phyloP scores from a whole-genome alignment of 2,113 vertebrate genomes.

The Danionella cerebrum region DNA sequence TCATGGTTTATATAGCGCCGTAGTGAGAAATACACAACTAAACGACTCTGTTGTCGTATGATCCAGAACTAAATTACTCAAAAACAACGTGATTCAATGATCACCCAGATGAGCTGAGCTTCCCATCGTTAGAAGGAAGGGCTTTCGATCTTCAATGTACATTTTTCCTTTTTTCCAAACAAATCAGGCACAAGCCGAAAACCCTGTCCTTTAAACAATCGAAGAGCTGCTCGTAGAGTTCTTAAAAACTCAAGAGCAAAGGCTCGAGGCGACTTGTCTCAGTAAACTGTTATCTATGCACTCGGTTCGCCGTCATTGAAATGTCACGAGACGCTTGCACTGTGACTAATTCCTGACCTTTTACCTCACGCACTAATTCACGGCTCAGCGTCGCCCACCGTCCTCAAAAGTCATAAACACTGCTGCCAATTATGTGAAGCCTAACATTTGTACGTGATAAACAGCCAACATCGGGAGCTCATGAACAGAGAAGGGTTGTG shows the following conservation, averaged over 20 bases:
- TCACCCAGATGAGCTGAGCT: too few species aligned
- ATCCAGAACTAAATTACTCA: too few species aligned
- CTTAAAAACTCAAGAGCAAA: not conserved
- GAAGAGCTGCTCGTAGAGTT: not conserved
- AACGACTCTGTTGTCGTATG: too few species aligned
- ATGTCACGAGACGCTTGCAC: slow-evolving; percentile 15
- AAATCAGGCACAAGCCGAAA: too few species aligned
- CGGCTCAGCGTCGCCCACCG: not conserved
- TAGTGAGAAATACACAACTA: too few species aligned
- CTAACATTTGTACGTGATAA: slow-evolving; percentile 25
- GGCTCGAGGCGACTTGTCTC: not conserved
- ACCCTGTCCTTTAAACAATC: too few species aligned
- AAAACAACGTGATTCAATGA: too few species aligned
- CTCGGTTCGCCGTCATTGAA: not conserved
- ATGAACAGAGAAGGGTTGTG: not conserved
- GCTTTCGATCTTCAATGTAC: too few species aligned
- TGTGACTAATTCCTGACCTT: slow-evolving; percentile 31
- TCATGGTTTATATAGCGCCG: too few species aligned
- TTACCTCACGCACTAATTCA: slow-evolving; percentile 15
- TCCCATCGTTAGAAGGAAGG: too few species aligned
- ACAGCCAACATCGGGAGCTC: not conserved
- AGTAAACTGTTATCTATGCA: slow-evolving; percentile 15
- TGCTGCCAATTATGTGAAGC: slow-evolving; percentile 8
- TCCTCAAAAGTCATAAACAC: slow-evolving; percentile 6
- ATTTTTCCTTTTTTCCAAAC: too few species aligned